phyloP scores from a whole-genome alignment of 2,797 vertebrate genomes.

The Enteromius anoplus region DNA sequence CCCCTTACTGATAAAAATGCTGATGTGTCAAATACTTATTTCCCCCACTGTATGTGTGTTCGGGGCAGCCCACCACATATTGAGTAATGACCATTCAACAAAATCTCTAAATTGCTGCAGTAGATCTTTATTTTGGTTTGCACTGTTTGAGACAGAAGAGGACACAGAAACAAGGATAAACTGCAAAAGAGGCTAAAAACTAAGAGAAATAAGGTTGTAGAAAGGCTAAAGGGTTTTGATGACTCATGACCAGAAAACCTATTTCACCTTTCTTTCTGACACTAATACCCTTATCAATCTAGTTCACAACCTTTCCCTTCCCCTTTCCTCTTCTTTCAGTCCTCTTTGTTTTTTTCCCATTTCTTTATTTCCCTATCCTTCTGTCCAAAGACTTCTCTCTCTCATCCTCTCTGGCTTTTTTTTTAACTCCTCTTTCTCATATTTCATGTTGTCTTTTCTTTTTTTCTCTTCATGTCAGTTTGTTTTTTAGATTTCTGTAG shows the following conservation, averaged over 20 bases:
- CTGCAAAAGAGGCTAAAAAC: not conserved
- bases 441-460: not conserved
- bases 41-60: not conserved
- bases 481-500: not conserved
- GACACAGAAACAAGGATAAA: conserved; percentile 10
- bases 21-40: too few species aligned
- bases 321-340: conserved; percentile 1
- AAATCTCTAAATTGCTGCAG: conserved; percentile 28
- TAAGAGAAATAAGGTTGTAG: conserved; percentile 6
- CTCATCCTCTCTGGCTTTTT: conserved; percentile 24
- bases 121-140: conserved; percentile 40
- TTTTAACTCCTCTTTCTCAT: conserved; percentile 26
- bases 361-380: conserved; percentile 5
- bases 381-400: conserved; percentile 5
- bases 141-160: conserved; percentile 10
- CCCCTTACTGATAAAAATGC: too few species aligned
- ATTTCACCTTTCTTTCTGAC: conserved; percentile 47
- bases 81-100: conserved; percentile 18
- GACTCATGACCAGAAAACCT: conserved; percentile 10
- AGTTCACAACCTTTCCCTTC: conserved; percentile 35
- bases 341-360: conserved; percentile 32
- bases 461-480: not conserved
- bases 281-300: conserved; percentile 50
- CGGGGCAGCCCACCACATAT: not conserved
- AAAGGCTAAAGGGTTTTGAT: conserved; percentile 21